Evolutionary conservation across 2,888 invertebrate species (phyloP).

Genomic region (Sarcophaga subvicina): DNA sequence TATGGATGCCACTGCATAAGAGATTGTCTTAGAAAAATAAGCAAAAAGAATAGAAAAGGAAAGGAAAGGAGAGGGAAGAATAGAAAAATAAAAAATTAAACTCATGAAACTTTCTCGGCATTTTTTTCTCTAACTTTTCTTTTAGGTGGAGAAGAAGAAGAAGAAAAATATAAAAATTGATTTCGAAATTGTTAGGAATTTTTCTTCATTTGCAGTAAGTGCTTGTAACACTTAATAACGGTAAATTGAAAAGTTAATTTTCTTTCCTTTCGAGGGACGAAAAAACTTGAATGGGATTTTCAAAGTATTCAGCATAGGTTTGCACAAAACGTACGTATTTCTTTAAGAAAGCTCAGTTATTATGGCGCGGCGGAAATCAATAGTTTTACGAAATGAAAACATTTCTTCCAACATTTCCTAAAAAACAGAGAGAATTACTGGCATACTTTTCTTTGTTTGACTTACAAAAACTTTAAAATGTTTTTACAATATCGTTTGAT

Average conservation of each 20-base stretch:
- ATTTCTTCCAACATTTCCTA: no score
- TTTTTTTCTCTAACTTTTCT: background rate
- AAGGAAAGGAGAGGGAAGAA: constrained; percentile 69
- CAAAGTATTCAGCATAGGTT: no score
- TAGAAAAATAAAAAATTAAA: constrained; percentile 71
- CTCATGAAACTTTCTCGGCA: background rate
- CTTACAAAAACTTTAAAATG: no score
- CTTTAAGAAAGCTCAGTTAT: no score
- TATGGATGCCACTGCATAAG: background rate
- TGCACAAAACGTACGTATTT: no score
- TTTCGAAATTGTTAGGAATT: constrained; percentile 70
- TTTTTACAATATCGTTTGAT: no score
- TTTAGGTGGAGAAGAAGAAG: constrained; percentile 10
- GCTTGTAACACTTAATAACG: constrained; percentile 62
- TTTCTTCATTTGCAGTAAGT: constrained; percentile 70
- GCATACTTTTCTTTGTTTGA: no score
- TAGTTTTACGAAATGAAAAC: no score
- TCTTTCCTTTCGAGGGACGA: background rate
- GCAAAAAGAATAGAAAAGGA: background rate
- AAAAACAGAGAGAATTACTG: no score
- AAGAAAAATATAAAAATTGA: constrained; percentile 65
- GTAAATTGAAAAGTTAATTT: constrained; percentile 36
- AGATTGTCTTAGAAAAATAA: background rate
- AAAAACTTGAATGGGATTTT: no score
- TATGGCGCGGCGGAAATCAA: no score